Base-by-base conservation (phyloP, 2,113 vertebrate genomes). In the Dinomys branickii region DNA sequence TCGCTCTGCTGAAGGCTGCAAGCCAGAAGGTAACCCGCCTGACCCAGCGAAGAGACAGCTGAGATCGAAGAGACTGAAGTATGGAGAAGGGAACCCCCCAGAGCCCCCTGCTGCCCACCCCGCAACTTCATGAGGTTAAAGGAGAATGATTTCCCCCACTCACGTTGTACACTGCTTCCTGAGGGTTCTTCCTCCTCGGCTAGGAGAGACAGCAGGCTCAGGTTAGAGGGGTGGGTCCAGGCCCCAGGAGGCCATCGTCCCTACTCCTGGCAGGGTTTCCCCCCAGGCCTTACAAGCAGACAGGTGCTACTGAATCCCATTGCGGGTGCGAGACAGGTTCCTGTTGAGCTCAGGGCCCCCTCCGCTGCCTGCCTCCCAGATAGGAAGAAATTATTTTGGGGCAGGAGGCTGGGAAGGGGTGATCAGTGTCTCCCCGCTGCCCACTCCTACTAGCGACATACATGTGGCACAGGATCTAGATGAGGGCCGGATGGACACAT, bases 161-260 rank as follows among this genome's bases (percentile, higher is more conserved):
- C 97, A 99, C 99, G 0, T 98, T 98, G 96, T 99, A 99, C 84
- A 99, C 84, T 0, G 90, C 97, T 33, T 99, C 98, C 33, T 98
- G 98, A 3, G 98, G 97, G 14, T 98, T 98, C 92, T 96, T 99
- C 94, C 98, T 98, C 94, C 98, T 98, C 95, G 98, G 98, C 97
- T 97, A 96, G 78, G 94, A 97, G 94, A 98, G 12, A 98, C 63
- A 97, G 58, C 2, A 54, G 85, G 30, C 41, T 22, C 19, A 54
- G 8, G 94, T 97, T 81, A 97, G 80, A 92, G 1, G 1, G 26
- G 19, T 4, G 88, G 54, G 52, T 3, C 30, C 56, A 26, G 44
- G 50, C 80, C 54, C 6, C 10, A 13, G 5, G 69, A 41, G 38
- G 38, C 44, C 44, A 17, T 30, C 26, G 14, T 13, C 7, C 1